phyloP scores from a whole-genome alignment of 1,140 invertebrate genomes.

The Polypedilum vanderplanki region DNA sequence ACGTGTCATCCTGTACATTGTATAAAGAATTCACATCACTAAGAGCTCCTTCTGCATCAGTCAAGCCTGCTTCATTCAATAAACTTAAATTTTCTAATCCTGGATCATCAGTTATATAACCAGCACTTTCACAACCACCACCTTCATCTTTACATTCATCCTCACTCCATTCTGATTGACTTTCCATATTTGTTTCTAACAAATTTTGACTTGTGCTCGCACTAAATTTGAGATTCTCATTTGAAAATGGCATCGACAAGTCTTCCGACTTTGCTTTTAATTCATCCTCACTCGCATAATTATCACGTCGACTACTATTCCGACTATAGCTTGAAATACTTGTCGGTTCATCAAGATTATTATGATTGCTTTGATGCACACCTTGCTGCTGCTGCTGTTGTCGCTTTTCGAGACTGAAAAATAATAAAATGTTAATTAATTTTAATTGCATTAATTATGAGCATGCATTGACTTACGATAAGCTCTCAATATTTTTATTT shows the following conservation, averaged over 20 bases:
- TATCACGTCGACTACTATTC: constrained; percentile 14
- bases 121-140: constrained; percentile 64
- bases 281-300: constrained; percentile 25
- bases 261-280: constrained; percentile 29
- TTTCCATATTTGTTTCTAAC: constrained; percentile 48
- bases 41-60: constrained; percentile 74
- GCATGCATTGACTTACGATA: constrained; percentile 40
- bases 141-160: constrained; percentile 49
- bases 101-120: constrained; percentile 75
- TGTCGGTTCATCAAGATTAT: constrained; percentile 27
- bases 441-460: too few species aligned
- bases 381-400: not conserved
- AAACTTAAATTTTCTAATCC: constrained; percentile 74
- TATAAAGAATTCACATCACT: constrained; percentile 82
- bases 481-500: constrained; percentile 43
- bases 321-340: constrained; percentile 25
- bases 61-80: constrained; percentile 75
- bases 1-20: constrained; percentile 66
- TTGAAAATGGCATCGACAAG: constrained; percentile 30
- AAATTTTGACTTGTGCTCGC: constrained; percentile 40
- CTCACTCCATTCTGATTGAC: constrained; percentile 73
- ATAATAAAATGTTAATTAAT: not conserved
- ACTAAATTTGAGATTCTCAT: constrained; percentile 43
- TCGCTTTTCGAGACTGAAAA: not conserved
- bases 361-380: constrained; percentile 27